These are phyloP conservation scores for Cryptus viduatorius DNA, from an alignment of 2,888 invertebrate species.

Conservation along the genomic window DNA sequence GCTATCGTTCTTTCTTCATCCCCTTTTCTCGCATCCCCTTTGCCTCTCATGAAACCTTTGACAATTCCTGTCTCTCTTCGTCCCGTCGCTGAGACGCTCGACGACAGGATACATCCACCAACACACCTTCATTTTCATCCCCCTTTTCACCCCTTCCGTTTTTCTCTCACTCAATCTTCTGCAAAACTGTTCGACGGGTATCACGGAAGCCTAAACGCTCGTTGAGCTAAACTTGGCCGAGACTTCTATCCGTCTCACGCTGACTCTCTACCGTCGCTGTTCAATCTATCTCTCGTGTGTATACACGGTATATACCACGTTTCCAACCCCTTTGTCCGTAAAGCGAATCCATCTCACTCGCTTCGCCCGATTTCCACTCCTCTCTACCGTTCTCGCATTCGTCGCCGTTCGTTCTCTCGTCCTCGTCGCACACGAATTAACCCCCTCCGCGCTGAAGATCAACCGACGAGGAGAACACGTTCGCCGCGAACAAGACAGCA, in stretches of 20 bases:
- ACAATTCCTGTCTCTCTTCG: constrained; percentile 28
- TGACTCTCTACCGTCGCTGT: constrained; percentile 16
- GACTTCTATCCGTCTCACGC: constrained; percentile 63
- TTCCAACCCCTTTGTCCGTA: constrained; percentile 43
- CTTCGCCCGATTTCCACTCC: constrained; percentile 22
- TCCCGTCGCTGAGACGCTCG: constrained; percentile 21
- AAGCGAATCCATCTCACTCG: constrained; percentile 32
- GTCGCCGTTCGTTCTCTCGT: not conserved
- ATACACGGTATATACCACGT: constrained; percentile 4
- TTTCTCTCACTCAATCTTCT: constrained; percentile 9
- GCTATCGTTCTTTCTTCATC: constrained; percentile 54
- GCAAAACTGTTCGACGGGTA: constrained; percentile 45
- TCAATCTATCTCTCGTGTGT: not conserved
- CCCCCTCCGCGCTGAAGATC: constrained; percentile 61
- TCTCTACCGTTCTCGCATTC: constrained; percentile 19
- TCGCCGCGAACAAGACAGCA: constrained; percentile 7
- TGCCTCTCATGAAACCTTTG: constrained; percentile 17
- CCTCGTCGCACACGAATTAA: constrained; percentile 61
- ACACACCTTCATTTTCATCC: constrained; percentile 4
- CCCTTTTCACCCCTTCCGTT: not conserved
- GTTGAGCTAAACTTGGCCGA: constrained; percentile 57
- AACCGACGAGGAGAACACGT: constrained; percentile 48
- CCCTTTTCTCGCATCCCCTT: constrained; percentile 32
- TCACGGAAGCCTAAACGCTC: constrained; percentile 70
- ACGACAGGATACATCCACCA: not conserved